Conservation (phyloP, 2,113 vertebrate species). For the Megaceryle torquata region DNA sequence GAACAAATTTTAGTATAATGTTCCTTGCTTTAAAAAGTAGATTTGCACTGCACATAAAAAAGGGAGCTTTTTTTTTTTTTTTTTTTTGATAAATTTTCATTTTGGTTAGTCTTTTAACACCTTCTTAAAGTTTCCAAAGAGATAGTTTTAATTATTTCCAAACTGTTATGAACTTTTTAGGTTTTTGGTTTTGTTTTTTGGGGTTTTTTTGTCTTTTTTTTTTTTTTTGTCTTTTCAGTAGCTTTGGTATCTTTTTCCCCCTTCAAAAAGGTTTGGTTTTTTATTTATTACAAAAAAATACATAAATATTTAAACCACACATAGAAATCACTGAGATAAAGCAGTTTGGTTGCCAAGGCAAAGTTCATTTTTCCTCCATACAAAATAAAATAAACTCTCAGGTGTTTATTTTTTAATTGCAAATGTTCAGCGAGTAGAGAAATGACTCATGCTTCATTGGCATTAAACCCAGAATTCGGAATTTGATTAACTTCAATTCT, state of each 20-base stretch:
- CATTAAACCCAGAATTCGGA: not conserved
- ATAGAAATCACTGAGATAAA: not conserved
- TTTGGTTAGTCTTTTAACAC: not conserved
- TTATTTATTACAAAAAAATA: not conserved
- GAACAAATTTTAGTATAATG: not conserved
- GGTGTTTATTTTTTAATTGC: slow-evolving; percentile 3
- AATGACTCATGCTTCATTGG: not conserved
- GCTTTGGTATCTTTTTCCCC: not conserved
- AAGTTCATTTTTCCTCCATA: not conserved
- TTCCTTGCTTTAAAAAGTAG: not conserved
- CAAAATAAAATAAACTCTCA: not conserved
- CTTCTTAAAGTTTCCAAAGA: not conserved
- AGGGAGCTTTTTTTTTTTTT: not conserved
- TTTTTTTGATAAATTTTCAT: not conserved
- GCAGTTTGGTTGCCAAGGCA: not conserved
- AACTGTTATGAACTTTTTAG: not conserved
- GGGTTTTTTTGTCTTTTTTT: not conserved
- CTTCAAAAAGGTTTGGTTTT: not conserved
- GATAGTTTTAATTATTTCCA: not conserved
- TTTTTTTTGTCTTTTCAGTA: not conserved
- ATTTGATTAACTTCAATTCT: slow-evolving; percentile 1
- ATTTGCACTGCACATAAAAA: not conserved
- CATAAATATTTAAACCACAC: not conserved
- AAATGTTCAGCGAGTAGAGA: not conserved
- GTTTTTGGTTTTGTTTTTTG: no score